Percentiles rank a stretch among this genome's conserved stretches.
These are phyloP conservation scores for Zoanthus solanderi DNA, from an alignment of 92 coral and sea anemone genomes.

Conservation along the genomic window DNA sequence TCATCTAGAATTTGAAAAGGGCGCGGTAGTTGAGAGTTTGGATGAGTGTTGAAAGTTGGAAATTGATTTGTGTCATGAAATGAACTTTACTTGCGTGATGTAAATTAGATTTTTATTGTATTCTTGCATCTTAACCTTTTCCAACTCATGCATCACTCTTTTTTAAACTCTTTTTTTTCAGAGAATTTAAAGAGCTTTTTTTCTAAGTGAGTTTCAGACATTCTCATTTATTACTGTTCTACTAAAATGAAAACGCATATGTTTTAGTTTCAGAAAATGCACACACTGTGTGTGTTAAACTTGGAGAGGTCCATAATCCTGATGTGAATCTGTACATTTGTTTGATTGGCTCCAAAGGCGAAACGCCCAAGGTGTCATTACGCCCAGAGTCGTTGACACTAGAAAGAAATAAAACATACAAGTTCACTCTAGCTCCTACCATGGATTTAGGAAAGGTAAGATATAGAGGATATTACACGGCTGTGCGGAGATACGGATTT, in stretches of 20 bases:
- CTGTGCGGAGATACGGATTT: too few species aligned
- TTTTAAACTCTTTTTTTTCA: too few species aligned
- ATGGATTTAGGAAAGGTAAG: constrained; percentile 89
- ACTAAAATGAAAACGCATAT: constrained; percentile 1
- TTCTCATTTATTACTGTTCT: background rate
- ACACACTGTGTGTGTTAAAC: constrained; percentile 81
- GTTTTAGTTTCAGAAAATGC: constrained; percentile 72
- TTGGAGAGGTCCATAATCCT: constrained; percentile 88
- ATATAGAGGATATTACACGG: background rate
- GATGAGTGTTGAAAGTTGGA: too few species aligned
- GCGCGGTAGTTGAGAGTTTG: too few species aligned
- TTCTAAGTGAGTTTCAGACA: background rate
- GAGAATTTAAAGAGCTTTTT: too few species aligned
- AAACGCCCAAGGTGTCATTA: constrained; percentile 85
- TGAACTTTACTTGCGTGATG: too few species aligned
- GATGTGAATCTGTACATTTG: constrained; percentile 81
- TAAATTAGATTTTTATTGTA: too few species aligned
- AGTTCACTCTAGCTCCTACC: constrained; percentile 84
- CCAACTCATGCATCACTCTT: too few species aligned
- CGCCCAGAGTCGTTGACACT: constrained; percentile 78
- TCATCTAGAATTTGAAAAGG: too few species aligned
- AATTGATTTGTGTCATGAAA: too few species aligned
- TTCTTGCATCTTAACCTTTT: too few species aligned
- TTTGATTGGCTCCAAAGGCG: constrained; percentile 85
- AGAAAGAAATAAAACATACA: constrained; percentile 80